phyloP scores from a whole-genome alignment of 2,797 vertebrate species.

The Carduelis carduelis region DNA sequence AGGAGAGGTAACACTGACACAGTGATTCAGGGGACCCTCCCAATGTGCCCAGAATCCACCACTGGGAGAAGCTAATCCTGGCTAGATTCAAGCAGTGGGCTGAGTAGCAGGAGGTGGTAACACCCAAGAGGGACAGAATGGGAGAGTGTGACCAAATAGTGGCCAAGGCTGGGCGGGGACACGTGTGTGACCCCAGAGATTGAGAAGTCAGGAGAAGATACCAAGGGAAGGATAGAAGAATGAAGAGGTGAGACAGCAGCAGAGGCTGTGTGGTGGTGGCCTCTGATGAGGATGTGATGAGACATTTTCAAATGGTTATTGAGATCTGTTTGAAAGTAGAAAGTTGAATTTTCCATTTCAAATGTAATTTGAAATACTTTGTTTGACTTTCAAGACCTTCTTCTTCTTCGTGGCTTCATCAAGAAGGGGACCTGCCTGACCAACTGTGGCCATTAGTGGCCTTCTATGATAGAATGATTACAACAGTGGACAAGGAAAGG shows the following conservation, averaged over 20 bases:
- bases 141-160: not conserved
- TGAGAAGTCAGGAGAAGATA: not conserved
- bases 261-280: not conserved
- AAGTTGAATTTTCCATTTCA: not conserved
- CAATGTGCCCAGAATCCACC: not conserved
- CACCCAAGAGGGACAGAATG: not conserved
- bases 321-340: not conserved
- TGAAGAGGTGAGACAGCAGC: not conserved
- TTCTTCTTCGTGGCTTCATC: not conserved
- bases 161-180: not conserved
- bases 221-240: not conserved
- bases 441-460: not conserved
- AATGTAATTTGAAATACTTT: not conserved
- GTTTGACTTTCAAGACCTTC: not conserved
- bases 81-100: not conserved
- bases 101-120: not conserved
- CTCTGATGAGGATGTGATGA: not conserved
- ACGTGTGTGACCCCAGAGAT: fast-evolving
- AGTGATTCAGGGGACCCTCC: not conserved
- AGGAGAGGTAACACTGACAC: not conserved
- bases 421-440: not conserved
- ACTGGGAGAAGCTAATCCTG: not conserved
- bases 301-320: not conserved
- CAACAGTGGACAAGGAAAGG: not conserved
- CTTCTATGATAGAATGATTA: not conserved